A percentile compares a stretch with the other conserved stretches of the same genome.
phyloP scores from a whole-genome alignment of 1,140 invertebrate species.

The Grapholita molesta region DNA sequence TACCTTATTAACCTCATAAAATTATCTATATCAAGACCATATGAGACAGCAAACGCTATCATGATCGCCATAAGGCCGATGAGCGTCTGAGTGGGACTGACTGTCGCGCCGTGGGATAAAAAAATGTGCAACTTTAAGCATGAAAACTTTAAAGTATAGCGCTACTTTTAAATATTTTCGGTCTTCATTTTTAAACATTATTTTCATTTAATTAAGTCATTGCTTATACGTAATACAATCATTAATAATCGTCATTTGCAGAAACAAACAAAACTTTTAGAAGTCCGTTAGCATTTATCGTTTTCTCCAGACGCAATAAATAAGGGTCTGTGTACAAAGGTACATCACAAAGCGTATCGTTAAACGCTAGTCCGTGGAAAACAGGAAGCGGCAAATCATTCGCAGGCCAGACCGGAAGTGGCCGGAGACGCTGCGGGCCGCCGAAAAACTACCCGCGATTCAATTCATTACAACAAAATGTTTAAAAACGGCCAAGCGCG shows the following conservation, averaged over 20 bases:
- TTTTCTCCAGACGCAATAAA: constrained; percentile 34
- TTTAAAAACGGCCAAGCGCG: background rate
- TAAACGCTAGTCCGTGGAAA: constrained; percentile 33
- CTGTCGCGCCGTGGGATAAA: too few species aligned
- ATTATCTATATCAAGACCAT: too few species aligned
- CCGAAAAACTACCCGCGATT: constrained; percentile 49
- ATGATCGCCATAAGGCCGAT: too few species aligned
- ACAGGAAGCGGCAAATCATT: constrained; percentile 64
- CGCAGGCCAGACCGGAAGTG: constrained; percentile 44
- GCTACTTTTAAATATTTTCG: too few species aligned
- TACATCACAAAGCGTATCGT: constrained; percentile 34
- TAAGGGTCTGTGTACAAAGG: constrained; percentile 27
- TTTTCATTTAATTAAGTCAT: constrained; percentile 4
- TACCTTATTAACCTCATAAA: too few species aligned
- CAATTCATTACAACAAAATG: constrained; percentile 21
- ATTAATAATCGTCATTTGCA: background rate
- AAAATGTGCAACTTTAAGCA: too few species aligned
- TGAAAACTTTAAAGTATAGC: too few species aligned
- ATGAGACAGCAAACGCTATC: too few species aligned
- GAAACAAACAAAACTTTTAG: background rate
- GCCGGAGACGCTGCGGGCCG: constrained; percentile 47
- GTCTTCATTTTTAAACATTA: too few species aligned
- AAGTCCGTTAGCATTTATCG: background rate
- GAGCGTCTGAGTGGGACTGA: too few species aligned
- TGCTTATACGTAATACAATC: too few species aligned